Conservation (phyloP, 1,140 invertebrate genomes). For the Aricia agestis region DNA sequence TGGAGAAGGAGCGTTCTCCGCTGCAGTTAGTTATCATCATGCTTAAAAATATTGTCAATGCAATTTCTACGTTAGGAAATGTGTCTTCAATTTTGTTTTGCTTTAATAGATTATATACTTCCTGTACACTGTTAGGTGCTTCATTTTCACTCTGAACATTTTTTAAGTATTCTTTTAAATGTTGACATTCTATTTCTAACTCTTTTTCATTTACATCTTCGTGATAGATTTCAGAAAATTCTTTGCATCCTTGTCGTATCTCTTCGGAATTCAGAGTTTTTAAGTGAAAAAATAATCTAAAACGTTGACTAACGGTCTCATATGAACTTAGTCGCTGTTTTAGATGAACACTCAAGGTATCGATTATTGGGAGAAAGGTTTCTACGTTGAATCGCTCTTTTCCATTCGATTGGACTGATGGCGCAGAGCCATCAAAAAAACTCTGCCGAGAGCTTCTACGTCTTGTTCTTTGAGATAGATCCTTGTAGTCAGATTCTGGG, state of each 20-base stretch:
- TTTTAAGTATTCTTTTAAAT: conserved; percentile 34
- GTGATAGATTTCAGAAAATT: conserved; percentile 31
- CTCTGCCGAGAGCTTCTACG: conserved; percentile 11
- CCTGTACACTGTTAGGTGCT: neutral
- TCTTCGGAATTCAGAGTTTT: conserved; percentile 31
- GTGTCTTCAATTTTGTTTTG: neutral
- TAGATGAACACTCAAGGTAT: conserved; percentile 26
- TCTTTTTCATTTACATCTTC: conserved; percentile 33
- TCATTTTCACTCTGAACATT: conserved; percentile 12
- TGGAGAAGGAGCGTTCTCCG: conserved; percentile 40
- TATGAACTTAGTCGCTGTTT: conserved; percentile 30
- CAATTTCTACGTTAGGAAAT: conserved; percentile 38
- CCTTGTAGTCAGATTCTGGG: neutral
- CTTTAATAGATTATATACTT: conserved; percentile 13
- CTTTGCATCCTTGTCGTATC: conserved; percentile 27
- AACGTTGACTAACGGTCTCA: conserved; percentile 25
- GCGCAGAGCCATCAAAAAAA: conserved; percentile 26
- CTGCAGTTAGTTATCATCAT: conserved; percentile 31
- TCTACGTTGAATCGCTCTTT: neutral
- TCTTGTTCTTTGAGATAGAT: conserved; percentile 16
- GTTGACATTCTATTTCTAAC: conserved; percentile 33
- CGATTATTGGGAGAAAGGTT: conserved; percentile 13
- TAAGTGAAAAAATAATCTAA: conserved; percentile 28
- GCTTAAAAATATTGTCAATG: conserved; percentile 34
- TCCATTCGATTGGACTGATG: conserved; percentile 15